Evolutionary conservation across 1,140 invertebrate genomes (phyloP), one percentile per base, ranked within the genome.

Genomic region (Contarinia nasturtii): DNA sequence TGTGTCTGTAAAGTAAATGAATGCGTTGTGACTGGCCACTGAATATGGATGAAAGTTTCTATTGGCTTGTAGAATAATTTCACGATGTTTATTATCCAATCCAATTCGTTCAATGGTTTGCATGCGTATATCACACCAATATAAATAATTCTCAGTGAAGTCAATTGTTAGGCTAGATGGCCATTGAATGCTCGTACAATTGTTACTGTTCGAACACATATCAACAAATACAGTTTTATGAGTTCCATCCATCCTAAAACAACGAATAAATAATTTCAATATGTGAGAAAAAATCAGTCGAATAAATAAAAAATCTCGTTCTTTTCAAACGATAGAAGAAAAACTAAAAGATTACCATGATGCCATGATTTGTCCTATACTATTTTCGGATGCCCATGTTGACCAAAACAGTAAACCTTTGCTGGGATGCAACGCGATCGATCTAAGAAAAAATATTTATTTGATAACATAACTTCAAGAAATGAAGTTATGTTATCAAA

Each of bases 131-230:
- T 41, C 38, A 19, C 63, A 76, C 75, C 91, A 87, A 53, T 84
- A 80, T 2, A 80, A 66, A 49, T 75, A 67, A 21, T 80, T 70
- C 18, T 72, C 77, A 17, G 76, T 72, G 52, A 77, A 76, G 63
- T 95, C 87, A 34, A 96, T 76, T 3, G 85, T 78, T 14, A 97
- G 67, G 14, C 87, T 87, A 66, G 80, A 86, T 2, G 93, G 91
- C 83, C 85, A 92, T 40, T 74, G 67, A 49, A 91, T 72, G 0
- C 49, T 47, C 48, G 49, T 48, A 3, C 18, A n/a, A 5, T 40
- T 40, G 41, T 18, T 43, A 2, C 15, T 2, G 12, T 50, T 49
- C 0, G 37, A 52, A 7, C 75, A 66, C 2, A 65, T 59, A 33
- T 64, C 65, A 1, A 76, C 54, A 37, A 80, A 64, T 27, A 59